Conservation (phyloP, 1,140 invertebrate species). For the Scaptomyza graminum region DNA sequence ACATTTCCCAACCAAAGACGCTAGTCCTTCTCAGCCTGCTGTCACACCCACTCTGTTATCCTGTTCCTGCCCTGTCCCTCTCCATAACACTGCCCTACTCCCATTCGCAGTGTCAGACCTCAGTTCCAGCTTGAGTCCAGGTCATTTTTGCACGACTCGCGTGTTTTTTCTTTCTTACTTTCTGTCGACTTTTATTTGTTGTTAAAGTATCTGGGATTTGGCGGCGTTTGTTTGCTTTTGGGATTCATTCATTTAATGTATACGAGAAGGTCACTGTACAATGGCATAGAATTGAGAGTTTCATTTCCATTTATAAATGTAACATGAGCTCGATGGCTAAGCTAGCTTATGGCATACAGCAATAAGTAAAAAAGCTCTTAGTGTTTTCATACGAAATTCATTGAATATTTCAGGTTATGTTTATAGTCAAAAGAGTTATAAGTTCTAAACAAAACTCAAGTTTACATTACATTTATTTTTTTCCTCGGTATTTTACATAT, state of each 20-base stretch:
- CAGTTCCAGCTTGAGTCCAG: not conserved
- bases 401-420: not conserved
- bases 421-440: no score
- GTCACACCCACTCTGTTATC: not conserved
- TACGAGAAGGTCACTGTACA: constrained; percentile 51
- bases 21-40: not conserved
- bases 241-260: constrained; percentile 49
- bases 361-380: not conserved
- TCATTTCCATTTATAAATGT: not conserved
- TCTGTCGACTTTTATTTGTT: constrained; percentile 55
- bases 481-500: not conserved
- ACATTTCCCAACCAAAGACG: constrained; percentile 15
- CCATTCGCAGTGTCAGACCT: no score
- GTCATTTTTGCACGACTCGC: constrained; percentile 7
- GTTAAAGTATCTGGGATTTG: constrained; percentile 65
- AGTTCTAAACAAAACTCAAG: no score
- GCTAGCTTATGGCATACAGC: not conserved
- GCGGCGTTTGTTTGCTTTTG: constrained; percentile 59
- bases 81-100: not conserved
- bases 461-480: no score
- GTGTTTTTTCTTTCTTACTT: constrained; percentile 20
- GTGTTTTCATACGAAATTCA: not conserved
- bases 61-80: not conserved
- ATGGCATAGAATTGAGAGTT: constrained; percentile 27
- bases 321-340: not conserved